Conservation (phyloP, 1,140 invertebrate genomes). For the Hestina assimilis region DNA sequence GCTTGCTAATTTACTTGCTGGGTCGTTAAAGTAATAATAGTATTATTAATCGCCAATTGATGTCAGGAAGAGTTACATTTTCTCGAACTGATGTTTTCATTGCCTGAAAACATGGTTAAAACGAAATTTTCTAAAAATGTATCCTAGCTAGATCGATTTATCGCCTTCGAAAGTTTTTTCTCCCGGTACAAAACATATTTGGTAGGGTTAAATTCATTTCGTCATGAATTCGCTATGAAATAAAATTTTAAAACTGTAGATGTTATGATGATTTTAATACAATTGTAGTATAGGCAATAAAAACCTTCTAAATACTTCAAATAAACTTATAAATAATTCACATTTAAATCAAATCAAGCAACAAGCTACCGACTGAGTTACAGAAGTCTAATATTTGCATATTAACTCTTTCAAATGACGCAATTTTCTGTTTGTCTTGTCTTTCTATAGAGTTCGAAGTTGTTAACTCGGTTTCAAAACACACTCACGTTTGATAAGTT, state of each 20-base stretch:
- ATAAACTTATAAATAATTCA: background rate
- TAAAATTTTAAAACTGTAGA: background rate
- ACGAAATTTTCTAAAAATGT: too few species aligned
- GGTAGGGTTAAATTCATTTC: background rate
- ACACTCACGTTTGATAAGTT: background rate
- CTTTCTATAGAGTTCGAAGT: slow-evolving; percentile 4
- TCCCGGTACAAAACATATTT: background rate
- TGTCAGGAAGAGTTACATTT: too few species aligned
- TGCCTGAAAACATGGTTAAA: too few species aligned
- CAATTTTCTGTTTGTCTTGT: slow-evolving; percentile 13
- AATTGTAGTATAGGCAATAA: background rate
- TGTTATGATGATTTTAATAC: background rate
- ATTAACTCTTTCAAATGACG: slow-evolving; percentile 25
- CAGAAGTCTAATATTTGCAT: slow-evolving; percentile 15
- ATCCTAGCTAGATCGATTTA: too few species aligned
- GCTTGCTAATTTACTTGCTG: too few species aligned
- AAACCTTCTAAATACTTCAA: background rate
- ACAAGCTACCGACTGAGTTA: slow-evolving; percentile 7
- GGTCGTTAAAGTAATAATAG: too few species aligned
- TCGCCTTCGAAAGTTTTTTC: too few species aligned
- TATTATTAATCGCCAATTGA: too few species aligned
- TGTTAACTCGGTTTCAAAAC: slow-evolving; percentile 1
- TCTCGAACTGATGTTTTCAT: too few species aligned
- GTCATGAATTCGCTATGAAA: background rate
- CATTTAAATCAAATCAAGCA: slow-evolving; percentile 3